Conservation (phyloP, 2,113 vertebrate genomes). For the Notothenia coriiceps region DNA sequence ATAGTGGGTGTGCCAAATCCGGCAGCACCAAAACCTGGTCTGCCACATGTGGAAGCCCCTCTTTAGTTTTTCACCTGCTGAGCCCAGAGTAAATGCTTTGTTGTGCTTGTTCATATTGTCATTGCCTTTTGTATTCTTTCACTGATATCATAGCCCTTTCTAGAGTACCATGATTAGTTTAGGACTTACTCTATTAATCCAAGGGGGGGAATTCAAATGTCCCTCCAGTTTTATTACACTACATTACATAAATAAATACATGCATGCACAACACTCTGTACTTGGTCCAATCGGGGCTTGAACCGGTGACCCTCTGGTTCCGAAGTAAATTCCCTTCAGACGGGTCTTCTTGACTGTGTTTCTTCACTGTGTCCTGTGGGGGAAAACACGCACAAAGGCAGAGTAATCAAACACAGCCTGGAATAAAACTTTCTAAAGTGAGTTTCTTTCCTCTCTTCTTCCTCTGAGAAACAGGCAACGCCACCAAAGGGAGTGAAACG, state of each 20-base stretch:
- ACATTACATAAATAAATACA: too few species aligned
- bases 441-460: constrained; percentile 39
- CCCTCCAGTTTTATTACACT: too few species aligned
- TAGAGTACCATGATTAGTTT: constrained; percentile 58
- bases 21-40: too few species aligned
- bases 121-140: constrained; percentile 33
- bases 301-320: too few species aligned
- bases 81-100: too few species aligned
- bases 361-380: constrained; percentile 39
- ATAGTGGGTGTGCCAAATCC: too few species aligned
- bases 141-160: constrained; percentile 26
- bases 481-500: constrained; percentile 62
- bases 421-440: constrained; percentile 60
- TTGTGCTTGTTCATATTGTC: not conserved
- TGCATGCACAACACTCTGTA: too few species aligned
- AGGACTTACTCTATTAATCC: not conserved
- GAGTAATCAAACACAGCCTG: constrained; percentile 63
- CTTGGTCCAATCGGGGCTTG: too few species aligned
- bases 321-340: too few species aligned
- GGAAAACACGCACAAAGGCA: constrained; percentile 48
- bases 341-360: constrained; percentile 6
- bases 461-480: constrained; percentile 48
- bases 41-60: too few species aligned
- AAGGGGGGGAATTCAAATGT: too few species aligned
- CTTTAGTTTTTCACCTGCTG: too few species aligned